phyloP scores from a whole-genome alignment of 2,888 invertebrate species.

The Spodoptera picta region DNA sequence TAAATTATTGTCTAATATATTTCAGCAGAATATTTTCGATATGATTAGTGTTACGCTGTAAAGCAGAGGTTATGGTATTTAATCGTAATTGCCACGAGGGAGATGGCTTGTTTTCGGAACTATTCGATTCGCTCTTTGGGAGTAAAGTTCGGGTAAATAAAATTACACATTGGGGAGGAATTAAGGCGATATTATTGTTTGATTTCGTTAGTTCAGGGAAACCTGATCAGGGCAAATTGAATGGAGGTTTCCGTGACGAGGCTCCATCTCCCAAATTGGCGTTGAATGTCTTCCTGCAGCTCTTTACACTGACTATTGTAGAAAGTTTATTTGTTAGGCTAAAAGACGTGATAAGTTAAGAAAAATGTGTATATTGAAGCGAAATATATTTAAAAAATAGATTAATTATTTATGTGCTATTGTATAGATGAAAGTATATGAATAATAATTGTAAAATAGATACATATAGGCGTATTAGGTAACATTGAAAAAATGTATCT shows the following conservation, averaged over 20 bases:
- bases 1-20: slow-evolving; percentile 79
- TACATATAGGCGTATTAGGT: slow-evolving; percentile 65
- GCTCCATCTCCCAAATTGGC: slow-evolving; percentile 64
- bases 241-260: slow-evolving; percentile 34
- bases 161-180: slow-evolving; percentile 39
- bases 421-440: slow-evolving; percentile 72
- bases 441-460: slow-evolving; percentile 72
- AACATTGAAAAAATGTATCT: slow-evolving; percentile 46
- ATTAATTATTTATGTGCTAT: slow-evolving; percentile 76
- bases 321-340: slow-evolving; percentile 85
- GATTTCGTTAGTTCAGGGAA: slow-evolving; percentile 34
- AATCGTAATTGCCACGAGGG: slow-evolving; percentile 78
- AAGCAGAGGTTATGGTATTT: slow-evolving; percentile 76
- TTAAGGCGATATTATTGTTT: slow-evolving; percentile 39
- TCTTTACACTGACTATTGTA: slow-evolving; percentile 88
- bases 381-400: slow-evolving; percentile 78
- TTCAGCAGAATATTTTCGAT: slow-evolving; percentile 85
- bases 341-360: slow-evolving; percentile 86
- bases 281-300: slow-evolving; percentile 88
- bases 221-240: slow-evolving; percentile 46
- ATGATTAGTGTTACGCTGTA: slow-evolving; percentile 83
- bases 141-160: slow-evolving; percentile 34
- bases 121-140: slow-evolving; percentile 40
- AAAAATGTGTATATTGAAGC: slow-evolving; percentile 78
- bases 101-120: slow-evolving; percentile 45